Percentiles rank a stretch among this genome's conserved stretches.
Conservation (phyloP, 2,113 vertebrate genomes). For the Grammomys surdaster region DNA sequence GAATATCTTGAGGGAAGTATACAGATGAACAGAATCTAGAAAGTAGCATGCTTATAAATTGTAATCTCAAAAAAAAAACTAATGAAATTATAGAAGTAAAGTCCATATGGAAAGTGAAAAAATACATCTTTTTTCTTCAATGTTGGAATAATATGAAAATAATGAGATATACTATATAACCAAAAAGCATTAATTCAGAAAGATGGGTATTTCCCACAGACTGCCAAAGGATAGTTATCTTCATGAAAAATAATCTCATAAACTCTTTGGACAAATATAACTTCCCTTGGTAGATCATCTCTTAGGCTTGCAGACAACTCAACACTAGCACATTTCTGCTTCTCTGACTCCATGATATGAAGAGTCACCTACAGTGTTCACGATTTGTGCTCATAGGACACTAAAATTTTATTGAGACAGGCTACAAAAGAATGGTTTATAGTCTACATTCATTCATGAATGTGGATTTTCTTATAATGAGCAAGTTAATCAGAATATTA, state of each 20-base stretch:
- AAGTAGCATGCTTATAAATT: not conserved
- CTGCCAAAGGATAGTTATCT: conserved; percentile 2
- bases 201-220: not conserved
- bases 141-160: not conserved
- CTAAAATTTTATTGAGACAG: not conserved
- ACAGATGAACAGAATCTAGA: not conserved
- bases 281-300: not conserved
- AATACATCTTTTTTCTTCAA: conserved; percentile 5
- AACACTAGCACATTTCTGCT: not conserved
- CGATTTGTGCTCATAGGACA: not conserved
- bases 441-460: not conserved
- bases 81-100: conserved; percentile 16
- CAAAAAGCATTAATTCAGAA: not conserved
- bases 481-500: not conserved
- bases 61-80: conserved; percentile 22
- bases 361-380: too few species aligned
- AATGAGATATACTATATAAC: not conserved
- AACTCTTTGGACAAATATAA: not conserved
- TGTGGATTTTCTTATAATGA: conserved; percentile 6
- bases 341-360: not conserved
- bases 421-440: not conserved
- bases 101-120: not conserved
- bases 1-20: not conserved
- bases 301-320: not conserved
- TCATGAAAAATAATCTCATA: not conserved